A percentile compares a stretch with the other conserved stretches of the same genome.
Conservation (phyloP, 2,888 invertebrate species). For the Pristionchus mayeri region DNA sequence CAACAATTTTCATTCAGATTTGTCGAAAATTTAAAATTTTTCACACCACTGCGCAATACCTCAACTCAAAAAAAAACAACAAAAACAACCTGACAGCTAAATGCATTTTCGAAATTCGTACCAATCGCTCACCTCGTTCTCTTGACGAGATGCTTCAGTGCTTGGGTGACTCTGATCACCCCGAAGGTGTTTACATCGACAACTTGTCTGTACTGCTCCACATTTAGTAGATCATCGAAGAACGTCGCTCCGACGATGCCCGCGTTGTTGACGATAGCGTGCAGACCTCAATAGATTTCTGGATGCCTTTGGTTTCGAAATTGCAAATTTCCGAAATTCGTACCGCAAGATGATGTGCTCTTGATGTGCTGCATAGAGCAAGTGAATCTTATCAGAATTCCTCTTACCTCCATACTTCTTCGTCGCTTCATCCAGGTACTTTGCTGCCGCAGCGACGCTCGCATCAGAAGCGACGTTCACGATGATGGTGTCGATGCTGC, state of each 20-base stretch:
- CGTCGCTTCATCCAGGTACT: slow-evolving; percentile 60
- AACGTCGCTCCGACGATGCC: slow-evolving; percentile 72
- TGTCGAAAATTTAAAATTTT: too few species aligned
- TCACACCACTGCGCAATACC: too few species aligned
- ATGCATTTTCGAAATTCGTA: too few species aligned
- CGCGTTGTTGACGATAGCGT: slow-evolving; percentile 74
- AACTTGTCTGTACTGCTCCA: slow-evolving; percentile 63
- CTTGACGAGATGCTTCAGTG: slow-evolving; percentile 68
- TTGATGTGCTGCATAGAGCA: too few species aligned
- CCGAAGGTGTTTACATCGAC: slow-evolving; percentile 75
- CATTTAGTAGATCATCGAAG: slow-evolving; percentile 74
- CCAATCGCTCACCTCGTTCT: slow-evolving; percentile 56
- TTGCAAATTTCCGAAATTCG: not conserved
- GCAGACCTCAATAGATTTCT: slow-evolving; percentile 57
- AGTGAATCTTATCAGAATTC: not conserved
- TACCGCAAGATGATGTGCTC: not conserved
- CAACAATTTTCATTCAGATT: too few species aligned
- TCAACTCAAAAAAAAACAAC: too few species aligned
- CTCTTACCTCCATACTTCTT: slow-evolving; percentile 57
- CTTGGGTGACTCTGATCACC: slow-evolving; percentile 72
- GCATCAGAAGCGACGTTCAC: slow-evolving; percentile 69
- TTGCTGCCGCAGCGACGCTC: slow-evolving; percentile 60
- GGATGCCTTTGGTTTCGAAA: not conserved
- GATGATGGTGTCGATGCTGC: slow-evolving; percentile 61
- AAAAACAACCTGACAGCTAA: too few species aligned